Base-by-base conservation (phyloP, 2,888 invertebrate species). In the Merodon equestris region DNA sequence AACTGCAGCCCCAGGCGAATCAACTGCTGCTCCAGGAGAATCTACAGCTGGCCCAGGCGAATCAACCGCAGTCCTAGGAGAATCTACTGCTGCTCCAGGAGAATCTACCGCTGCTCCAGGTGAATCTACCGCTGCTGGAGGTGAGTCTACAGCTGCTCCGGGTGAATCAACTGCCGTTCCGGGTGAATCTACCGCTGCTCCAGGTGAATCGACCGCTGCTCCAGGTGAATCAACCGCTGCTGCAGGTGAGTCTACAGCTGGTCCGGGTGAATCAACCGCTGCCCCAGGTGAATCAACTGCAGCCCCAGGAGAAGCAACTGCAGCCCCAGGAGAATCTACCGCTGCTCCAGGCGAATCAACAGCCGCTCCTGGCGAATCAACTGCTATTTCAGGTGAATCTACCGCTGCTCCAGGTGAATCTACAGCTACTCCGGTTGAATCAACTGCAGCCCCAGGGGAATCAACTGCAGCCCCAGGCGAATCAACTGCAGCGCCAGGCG, bases 51-150 rank as follows among this genome's bases (percentile, higher is more conserved):
- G 13, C 12, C 45, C 48, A 45, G 42, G 1, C 13, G 44, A 50
- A 34, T 4, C 9, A 1, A 42, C 48, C 2, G 42, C 70, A 13
- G 58, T 82, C 18, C 84, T 85, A 27, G 83, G 84, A 42, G 83
- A 83, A 64, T 84, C 77, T 7, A 34, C 54, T 1, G 54, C 10
- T n/a, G 54, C 7, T 12, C 54, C 64, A 54, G 14, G n/a, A 4
- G 61, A 72, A 38, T 14, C 56, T 1, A 60, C 79, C 1, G 70
- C 47, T 10, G 72, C 66, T n/a, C 51, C 63, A 19, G 38, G 17
- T 19, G 48, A 48, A 60, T 19, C 60, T 0, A 40, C 60, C 1
- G 19, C 19, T 15, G 63, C 34, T 4, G 44, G 44, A 14, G 45
- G n/a, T 12, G 54, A 71, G 48, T 9, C 10, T 13, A 53, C 53